Evolutionary conservation across 2,113 vertebrate genomes (phyloP).

Genomic region (Thymallus thymallus): DNA sequence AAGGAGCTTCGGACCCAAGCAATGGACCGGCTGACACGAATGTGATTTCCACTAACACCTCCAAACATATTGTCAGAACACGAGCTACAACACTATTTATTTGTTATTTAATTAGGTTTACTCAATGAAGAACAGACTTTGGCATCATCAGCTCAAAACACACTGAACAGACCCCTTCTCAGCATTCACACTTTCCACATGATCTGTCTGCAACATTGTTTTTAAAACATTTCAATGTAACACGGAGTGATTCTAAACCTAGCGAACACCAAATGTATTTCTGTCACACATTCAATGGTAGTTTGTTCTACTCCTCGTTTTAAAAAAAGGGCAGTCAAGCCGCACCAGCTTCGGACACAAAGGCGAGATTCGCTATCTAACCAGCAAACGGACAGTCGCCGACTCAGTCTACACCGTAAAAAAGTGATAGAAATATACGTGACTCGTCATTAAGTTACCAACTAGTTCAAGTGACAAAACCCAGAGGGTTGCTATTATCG

Average conservation of each 20-base stretch:
- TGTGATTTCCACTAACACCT: slow-evolving; percentile 17
- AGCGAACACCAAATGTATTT: not conserved
- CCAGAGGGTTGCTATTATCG: not conserved
- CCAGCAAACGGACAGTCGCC: not conserved
- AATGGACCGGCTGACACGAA: slow-evolving; percentile 15
- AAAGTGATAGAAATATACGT: not conserved
- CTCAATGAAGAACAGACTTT: slow-evolving; percentile 12
- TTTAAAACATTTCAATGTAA: not conserved
- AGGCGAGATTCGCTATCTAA: slow-evolving; percentile 19
- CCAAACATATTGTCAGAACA: slow-evolving; percentile 8
- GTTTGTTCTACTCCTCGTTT: not conserved
- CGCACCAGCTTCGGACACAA: slow-evolving; percentile 22
- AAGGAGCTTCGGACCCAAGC: slow-evolving; percentile 14
- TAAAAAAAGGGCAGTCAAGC: not conserved
- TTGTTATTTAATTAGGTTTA: slow-evolving; percentile 19
- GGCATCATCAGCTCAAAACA: not conserved
- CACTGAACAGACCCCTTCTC: not conserved
- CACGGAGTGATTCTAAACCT: not conserved
- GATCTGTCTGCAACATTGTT: not conserved
- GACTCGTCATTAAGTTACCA: not conserved
- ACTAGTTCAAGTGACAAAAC: not conserved
- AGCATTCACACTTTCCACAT: too few species aligned
- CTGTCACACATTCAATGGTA: too few species aligned
- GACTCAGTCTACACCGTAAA: slow-evolving; percentile 10
- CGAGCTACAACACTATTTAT: slow-evolving; percentile 10